A percentile compares a stretch with the other conserved stretches of the same genome.
Conservation (phyloP, 30 jellyfish, hydroid and myxozoan genomes). For the Rhopilema esculentum region DNA sequence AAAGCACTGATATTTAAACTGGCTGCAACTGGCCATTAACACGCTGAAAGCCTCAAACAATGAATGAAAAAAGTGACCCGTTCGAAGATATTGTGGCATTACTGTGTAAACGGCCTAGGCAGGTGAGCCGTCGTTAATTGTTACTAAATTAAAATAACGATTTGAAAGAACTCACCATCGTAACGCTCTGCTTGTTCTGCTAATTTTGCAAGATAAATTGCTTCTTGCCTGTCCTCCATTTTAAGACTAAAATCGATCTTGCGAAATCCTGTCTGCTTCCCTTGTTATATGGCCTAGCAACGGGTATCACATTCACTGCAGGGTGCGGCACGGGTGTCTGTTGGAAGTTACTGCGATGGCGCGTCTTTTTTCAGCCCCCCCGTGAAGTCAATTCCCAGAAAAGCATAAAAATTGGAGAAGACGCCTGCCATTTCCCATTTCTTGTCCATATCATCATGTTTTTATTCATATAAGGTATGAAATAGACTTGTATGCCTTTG, state of each 20-base stretch:
- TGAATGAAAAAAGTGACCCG: too few species aligned
- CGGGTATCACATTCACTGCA: background rate
- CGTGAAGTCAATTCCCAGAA: background rate
- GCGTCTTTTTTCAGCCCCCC: background rate
- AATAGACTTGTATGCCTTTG: too few species aligned
- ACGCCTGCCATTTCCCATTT: background rate
- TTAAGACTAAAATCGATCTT: background rate
- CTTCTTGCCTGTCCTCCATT: conserved; percentile 89
- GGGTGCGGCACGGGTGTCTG: conserved; percentile 42
- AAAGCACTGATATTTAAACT: too few species aligned
- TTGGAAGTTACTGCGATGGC: background rate
- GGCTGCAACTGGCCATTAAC: too few species aligned
- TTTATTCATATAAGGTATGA: too few species aligned
- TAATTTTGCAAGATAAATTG: conserved; percentile 81
- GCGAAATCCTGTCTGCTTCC: background rate
- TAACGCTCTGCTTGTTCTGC: conserved; percentile 99
- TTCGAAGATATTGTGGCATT: too few species aligned
- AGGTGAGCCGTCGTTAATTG: too few species aligned
- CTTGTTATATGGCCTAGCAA: conserved; percentile 34
- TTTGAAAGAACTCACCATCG: conserved; percentile 79
- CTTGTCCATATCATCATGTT: too few species aligned
- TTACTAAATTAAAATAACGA: too few species aligned
- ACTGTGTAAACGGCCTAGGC: too few species aligned
- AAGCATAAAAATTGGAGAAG: too few species aligned
- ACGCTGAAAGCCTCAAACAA: too few species aligned